Evolutionary conservation across 2,888 invertebrate species (phyloP), one percentile per base, ranked within the genome.

Genomic region (Lasius platythorax): DNA sequence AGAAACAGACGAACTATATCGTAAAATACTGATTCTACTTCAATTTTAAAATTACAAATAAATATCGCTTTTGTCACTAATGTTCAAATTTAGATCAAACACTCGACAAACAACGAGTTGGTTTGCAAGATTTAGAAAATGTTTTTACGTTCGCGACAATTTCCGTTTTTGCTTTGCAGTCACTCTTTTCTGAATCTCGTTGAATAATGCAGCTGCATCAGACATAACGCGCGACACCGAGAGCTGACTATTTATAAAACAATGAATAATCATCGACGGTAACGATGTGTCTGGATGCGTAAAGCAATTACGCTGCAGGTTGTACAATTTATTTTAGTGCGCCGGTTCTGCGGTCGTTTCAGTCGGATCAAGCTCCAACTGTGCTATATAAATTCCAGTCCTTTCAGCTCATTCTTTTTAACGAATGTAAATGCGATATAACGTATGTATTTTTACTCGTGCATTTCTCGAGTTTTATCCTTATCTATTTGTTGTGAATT

Each of bases 241-340:
- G 33, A 58, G 63, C 76, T 53, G 68, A 84, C 79, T 84, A 83
- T 83, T 84, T 84, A 84, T 84, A 87, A 87, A 84, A 86, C 86
- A 86, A 87, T 87, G 87, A 87, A 87, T 87, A 87, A 86, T 87
- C 87, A 86, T 84, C 76, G 84, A 76, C 82, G 70, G 68, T 84
- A 86, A 82, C 84, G 84, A 79, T 63, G 86, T 79, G 68, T 66
- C 75, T 81, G 53, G 70, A 28, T 72, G 84, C 82, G 78, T 86
- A 86, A 87, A 87, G 87, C 83, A 87, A 85, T 85, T 87, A 85
- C 85, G 74, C 79, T 81, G 66, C 43, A 58, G 75, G 75, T 74
- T 81, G 87, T 83, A 66, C 68, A 83, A 83, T 87, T 87, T 85
- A 81, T 87, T 87, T 81, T 79, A 85, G 81, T 63, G 61, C 76